Base-by-base conservation (phyloP, 2,888 invertebrate species). In the Octodonta nipae region DNA sequence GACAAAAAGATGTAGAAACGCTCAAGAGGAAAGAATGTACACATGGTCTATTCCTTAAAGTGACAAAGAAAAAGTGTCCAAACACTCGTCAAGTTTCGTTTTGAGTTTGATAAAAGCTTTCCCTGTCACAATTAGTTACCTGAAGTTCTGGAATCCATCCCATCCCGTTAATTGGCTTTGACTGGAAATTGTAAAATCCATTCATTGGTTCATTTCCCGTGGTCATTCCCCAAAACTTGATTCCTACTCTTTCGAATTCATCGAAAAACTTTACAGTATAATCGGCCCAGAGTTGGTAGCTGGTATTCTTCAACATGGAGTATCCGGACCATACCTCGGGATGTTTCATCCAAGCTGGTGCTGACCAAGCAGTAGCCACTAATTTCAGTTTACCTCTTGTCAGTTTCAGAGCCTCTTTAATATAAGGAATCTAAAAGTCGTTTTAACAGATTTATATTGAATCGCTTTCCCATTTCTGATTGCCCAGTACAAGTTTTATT, bases 171-270 rank as follows among this genome's bases (percentile, higher is more conserved):
- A 45, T 35, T 28, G 32, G 33, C 1, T 14, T 17, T n/a, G 32
- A 10, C 59, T 6, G 11, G 47, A 0, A 72, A 70, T 0, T 73
- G 25, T 40, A 30, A 11, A 40, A 11, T 12, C 39, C 43, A 49
- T 78, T 75, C 4, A 70, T 52, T 0, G 92, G 91, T 54, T 92
- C 91, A 54, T 91, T 92, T 13, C 87, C 85, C 0, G 83, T 79
- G 0, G 88, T 81, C 15, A 89, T 62, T 0, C 77, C 85, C 91
- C 91, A 92, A 41, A 81, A 72, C 2, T 68, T 58, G 24, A 73
- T 59, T 10, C 74, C 74, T n/a, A 74, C 60, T 16, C 70, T 66
- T 35, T 69, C 64, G 60, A 91, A 91, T 33, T 71, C 73, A 40
- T 85, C 73, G 24, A 91, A 56, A 63, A 86, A 88, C 55, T 73